Conservation (phyloP, 2,797 vertebrate species). For the Alauda arvensis region DNA sequence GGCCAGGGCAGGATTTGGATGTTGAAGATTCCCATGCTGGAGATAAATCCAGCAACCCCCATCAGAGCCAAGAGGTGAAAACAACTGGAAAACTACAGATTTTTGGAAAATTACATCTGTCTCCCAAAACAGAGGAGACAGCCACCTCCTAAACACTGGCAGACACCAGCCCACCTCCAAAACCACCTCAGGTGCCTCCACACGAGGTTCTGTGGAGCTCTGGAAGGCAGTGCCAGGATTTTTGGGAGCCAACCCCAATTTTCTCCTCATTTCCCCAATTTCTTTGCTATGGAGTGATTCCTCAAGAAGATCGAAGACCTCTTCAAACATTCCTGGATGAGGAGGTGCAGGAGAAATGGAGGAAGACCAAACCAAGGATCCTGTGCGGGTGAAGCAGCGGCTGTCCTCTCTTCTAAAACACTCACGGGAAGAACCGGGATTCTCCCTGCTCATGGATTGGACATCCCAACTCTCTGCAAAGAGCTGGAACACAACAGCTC, state of each 20-base stretch:
- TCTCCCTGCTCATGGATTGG: not conserved
- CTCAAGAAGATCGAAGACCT: not conserved
- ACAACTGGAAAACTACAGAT: rapidly evolving
- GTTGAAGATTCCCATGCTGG: not conserved
- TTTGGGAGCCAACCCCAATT: not conserved
- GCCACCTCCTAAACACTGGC: not conserved
- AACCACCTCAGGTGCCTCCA: not conserved
- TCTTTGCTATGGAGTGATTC: not conserved
- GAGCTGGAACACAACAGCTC: not conserved
- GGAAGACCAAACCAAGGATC: not conserved
- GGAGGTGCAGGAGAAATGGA: not conserved
- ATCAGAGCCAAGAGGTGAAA: not conserved
- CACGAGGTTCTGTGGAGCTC: rapidly evolving
- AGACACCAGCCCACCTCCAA: not conserved
- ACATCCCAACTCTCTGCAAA: not conserved
- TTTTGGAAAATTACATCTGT: not conserved
- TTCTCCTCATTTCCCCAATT: not conserved
- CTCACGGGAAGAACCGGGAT: not conserved
- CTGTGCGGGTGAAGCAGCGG: not conserved
- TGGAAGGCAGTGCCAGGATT: rapidly evolving
- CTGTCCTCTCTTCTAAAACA: not conserved
- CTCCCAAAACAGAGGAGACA: not conserved
- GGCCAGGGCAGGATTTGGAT: not conserved
- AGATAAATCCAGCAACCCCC: not conserved
- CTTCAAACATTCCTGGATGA: not conserved